These are phyloP conservation scores for Carposina sasakii DNA, from an alignment of 1,140 invertebrate species.

Conservation along the genomic window DNA sequence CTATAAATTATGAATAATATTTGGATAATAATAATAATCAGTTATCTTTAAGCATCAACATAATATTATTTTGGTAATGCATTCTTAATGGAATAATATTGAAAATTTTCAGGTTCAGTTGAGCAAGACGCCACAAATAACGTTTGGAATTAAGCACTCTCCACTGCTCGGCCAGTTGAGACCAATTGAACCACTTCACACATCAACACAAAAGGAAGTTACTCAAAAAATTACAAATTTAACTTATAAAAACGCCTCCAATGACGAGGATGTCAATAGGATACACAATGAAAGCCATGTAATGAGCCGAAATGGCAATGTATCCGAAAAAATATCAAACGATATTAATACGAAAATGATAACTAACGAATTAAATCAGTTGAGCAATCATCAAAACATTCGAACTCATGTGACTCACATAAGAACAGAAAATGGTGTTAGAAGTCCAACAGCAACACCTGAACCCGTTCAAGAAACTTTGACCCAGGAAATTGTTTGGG, in stretches of 20 bases:
- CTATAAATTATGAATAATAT: no score
- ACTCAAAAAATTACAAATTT: slow-evolving; percentile 20
- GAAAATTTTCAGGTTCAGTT: slow-evolving; percentile 46
- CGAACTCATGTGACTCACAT: slow-evolving; percentile 47
- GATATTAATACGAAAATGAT: slow-evolving; percentile 12
- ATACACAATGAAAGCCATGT: slow-evolving; percentile 10
- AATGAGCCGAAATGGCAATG: slow-evolving; percentile 8
- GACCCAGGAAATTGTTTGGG: slow-evolving; percentile 60
- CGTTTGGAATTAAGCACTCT: slow-evolving; percentile 91
- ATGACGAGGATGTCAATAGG: slow-evolving; percentile 4
- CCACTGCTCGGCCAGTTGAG: slow-evolving; percentile 80
- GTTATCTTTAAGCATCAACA: no score
- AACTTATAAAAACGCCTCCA: slow-evolving; percentile 17
- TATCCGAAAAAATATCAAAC: slow-evolving; percentile 9
- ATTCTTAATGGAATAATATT: no score
- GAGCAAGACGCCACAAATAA: slow-evolving; percentile 58
- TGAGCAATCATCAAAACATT: slow-evolving; percentile 21
- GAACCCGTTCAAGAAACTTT: slow-evolving; percentile 56
- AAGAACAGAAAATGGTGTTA: slow-evolving; percentile 41
- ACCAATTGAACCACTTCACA: slow-evolving; percentile 34
- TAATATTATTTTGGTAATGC: no score
- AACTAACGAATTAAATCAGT: slow-evolving; percentile 24
- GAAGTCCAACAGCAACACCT: slow-evolving; percentile 50
- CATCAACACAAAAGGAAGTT: slow-evolving; percentile 18
- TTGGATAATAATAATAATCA: no score